Evolutionary conservation across 2,888 invertebrate species (phyloP), one percentile per base, ranked within the genome.

Genomic region (Linnaemya tessellans): DNA sequence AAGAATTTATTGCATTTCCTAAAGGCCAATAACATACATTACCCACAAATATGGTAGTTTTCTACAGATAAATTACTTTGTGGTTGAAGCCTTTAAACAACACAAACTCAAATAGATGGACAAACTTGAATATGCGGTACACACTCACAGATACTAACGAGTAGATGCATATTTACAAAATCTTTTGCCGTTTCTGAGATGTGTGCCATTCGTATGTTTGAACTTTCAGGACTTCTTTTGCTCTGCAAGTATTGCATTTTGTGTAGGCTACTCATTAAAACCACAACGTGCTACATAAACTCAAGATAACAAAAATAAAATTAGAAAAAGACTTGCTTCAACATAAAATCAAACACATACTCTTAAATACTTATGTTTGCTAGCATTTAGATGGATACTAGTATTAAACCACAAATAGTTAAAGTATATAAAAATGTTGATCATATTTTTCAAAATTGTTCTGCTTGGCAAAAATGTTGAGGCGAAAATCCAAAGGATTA

Each of bases 21-120:
- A 73, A 80, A 84, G 80, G 81, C 77, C 86, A 80, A 86, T 86
- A 85, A 85, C 85, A 85, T 82, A 54, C 81, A 79, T 85, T 85
- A 60, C 70, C 81, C 79, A 79, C 82, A 85, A 82, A 82, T 81
- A 85, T 85, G 79, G 68, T 75, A 85, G 81, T 79, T 82, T 85
- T 60, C 79, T 75, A 51, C 65, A 85, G 74, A 85, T 82, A 85
- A 79, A 82, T 82, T 82, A 85, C 75, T 82, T 79, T 82, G 85
- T 54, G 85, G 85, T 82, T 74, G 70, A 82, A 70, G 70, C 79
- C 41, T 70, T 68, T 65, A 79, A 71, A 54, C 68, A 43, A 62
- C 30, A 68, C 18, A 20, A 41, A 78, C 25, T 49, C 20, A 73
- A 25, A 58, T 54, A 18, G 56, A 43, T 30, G 30, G 15, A 41